These are phyloP conservation scores for Caenorhabditis sp. DNA, from an alignment of 2,888 invertebrate genomes.

Conservation along the genomic window DNA sequence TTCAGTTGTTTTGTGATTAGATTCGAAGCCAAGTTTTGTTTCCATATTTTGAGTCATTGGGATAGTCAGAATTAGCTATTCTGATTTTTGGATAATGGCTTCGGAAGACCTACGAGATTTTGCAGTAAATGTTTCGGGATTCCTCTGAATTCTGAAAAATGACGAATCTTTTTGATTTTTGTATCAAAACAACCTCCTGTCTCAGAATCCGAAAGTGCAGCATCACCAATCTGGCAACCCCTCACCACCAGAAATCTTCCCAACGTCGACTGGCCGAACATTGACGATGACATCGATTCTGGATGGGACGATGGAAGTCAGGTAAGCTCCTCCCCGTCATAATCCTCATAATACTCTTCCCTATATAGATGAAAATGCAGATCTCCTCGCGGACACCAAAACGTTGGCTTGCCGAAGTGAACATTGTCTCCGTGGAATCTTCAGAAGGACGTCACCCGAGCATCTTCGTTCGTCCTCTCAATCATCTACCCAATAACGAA, in stretches of 20 bases:
- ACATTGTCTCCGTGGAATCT: conserved; percentile 72
- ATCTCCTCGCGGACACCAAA: conserved; percentile 56
- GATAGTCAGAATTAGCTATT: no score
- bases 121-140: no score
- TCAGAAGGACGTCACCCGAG: conserved; percentile 68
- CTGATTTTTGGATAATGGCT: no score
- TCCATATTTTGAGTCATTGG: not conserved
- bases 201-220: conserved; percentile 58
- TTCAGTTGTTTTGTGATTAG: not conserved
- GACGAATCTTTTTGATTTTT: not conserved
- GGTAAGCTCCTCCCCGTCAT: conserved; percentile 24
- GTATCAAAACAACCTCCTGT: not conserved
- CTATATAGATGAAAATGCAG: conserved; percentile 56
- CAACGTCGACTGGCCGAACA: conserved; percentile 71
- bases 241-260: conserved; percentile 70
- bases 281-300: conserved; percentile 76
- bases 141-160: no score
- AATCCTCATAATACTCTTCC: not conserved
- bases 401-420: conserved; percentile 77
- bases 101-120: not conserved
- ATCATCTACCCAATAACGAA: conserved; percentile 43
- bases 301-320: conserved; percentile 75
- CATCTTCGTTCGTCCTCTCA: conserved; percentile 69
- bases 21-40: conserved; percentile 4
- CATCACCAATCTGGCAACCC: conserved; percentile 76